Evolutionary conservation across 2,113 vertebrate species (phyloP), one percentile per base, ranked within the genome.

Genomic region (Calyptommatus sinebrachiatus): DNA sequence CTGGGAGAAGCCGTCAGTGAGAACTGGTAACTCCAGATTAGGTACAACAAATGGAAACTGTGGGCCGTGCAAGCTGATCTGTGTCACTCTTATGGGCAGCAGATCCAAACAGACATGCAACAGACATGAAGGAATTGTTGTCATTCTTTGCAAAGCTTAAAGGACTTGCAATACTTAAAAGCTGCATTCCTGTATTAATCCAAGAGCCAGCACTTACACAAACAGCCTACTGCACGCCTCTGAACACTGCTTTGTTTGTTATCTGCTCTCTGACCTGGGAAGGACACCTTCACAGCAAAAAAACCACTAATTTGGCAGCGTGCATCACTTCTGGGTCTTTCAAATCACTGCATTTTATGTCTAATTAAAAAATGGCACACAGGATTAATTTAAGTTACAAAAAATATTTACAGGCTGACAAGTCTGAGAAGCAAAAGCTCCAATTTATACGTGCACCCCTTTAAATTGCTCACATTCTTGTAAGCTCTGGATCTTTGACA

Each of bases 131-230:
- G 80, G 85, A 35, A 88, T 89, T 71, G 80, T 88, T 88, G 86
- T 85, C 77, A 87, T 90, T 92, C 88, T 83, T 91, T 74, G 85
- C 24, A 73, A 89, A 94, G 83, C 84, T 88, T 85, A 93, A 88
- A 76, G 7, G 80, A 84, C 83, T 77, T 91, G 77, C 68, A 81
- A 80, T 73, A 80, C 57, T 88, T 89, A 83, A 86, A 88, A 84
- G 76, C 71, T 88, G 77, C 88, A 91, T 92, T 90, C 84, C 77
- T 84, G 46, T 57, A 89, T 81, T 90, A 91, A 94, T 91, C 88
- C 87, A 89, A 89, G 83, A 80, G 74, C 87, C 71, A 88, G 63
- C 75, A 45, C 9, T 88, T 89, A 88, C 78, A 79, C 75, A 35
- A 87, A 60, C 84, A 85, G 35, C 48, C 72, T 16, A 65, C 53